Base-by-base conservation (phyloP, 2,888 invertebrate genomes). In the Hyposoter didymator region DNA sequence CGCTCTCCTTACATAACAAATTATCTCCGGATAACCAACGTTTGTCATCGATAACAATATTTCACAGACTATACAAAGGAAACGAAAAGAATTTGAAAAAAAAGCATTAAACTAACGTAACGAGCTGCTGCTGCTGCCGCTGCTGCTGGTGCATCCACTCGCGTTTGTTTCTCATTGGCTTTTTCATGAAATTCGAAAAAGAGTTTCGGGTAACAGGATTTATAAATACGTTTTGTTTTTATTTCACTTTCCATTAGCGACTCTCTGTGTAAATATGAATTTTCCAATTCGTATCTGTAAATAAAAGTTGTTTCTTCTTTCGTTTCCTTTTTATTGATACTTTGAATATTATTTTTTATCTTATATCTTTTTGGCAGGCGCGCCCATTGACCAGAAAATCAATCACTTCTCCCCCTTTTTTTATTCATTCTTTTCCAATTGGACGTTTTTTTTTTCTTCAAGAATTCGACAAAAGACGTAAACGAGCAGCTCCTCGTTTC, bases 51-150 rank as follows among this genome's bases (percentile, higher is more conserved):
- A 85, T 89, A 87, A 85, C 82, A 84, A 69, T 76, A 72, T 89
- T 90, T 88, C 84, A 88, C 86, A 88, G 74, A 69, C 49, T 82
- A 88, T 88, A 88, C 85, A 84, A 88, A 82, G 78, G 82, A 72
- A 82, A 39, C 78, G 66, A 47, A 17, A 52, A 84, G 43, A 45
- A 39, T 19, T 32, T 22, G 47, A 72, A 47, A 49, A 35, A 39
- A 67, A 67, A 32, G 4, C 2, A 52, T 22, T 35, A n/a, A 39
- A 47, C 59, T 28, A 66, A 52, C 52, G 47, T 83, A 86, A 83
- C 83, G 83, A 85, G n/a, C n/a, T n/a, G n/a, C n/a, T n/a, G n/a
- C n/a, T n/a, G n/a, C n/a, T n/a, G n/a, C n/a, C n/a, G n/a, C n/a
- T n/a, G n/a, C 28, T 35, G 67, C 85, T 85, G 85, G 80, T 85